These are phyloP conservation scores for Ptilonorhynchus violaceus DNA, from an alignment of 2,113 vertebrate species.

Conservation along the genomic window DNA sequence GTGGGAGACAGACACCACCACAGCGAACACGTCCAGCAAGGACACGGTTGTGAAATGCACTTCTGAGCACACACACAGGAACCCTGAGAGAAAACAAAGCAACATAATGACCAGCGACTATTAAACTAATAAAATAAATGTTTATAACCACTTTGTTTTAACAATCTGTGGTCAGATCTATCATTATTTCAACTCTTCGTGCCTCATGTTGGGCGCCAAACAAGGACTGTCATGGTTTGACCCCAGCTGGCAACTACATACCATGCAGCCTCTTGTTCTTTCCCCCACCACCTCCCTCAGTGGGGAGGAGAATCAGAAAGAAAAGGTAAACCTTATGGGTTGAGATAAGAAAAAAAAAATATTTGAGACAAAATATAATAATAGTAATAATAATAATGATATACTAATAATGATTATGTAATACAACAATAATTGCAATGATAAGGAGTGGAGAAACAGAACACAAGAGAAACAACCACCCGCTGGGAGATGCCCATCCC, in stretches of 20 bases:
- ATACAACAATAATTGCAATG: neutral
- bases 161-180: too few species aligned
- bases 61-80: neutral
- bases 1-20: fast-evolving
- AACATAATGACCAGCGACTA: neutral
- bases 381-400: too few species aligned
- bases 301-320: neutral
- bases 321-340: neutral
- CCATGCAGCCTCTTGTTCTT: neutral
- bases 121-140: neutral
- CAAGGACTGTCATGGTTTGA: neutral
- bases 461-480: fast-evolving
- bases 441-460: neutral
- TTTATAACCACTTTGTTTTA: neutral
- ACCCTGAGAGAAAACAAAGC: neutral
- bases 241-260: neutral
- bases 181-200: neutral
- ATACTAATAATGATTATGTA: too few species aligned
- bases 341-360: neutral
- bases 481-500: fast-evolving
- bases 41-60: fast-evolving
- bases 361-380: neutral
- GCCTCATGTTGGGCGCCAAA: neutral
- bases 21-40: fast-evolving
- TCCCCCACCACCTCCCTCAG: neutral